Percentiles rank a stretch among this genome's conserved stretches.
Conservation (phyloP, 2,888 invertebrate species). For the Drosophila diplacantha region DNA sequence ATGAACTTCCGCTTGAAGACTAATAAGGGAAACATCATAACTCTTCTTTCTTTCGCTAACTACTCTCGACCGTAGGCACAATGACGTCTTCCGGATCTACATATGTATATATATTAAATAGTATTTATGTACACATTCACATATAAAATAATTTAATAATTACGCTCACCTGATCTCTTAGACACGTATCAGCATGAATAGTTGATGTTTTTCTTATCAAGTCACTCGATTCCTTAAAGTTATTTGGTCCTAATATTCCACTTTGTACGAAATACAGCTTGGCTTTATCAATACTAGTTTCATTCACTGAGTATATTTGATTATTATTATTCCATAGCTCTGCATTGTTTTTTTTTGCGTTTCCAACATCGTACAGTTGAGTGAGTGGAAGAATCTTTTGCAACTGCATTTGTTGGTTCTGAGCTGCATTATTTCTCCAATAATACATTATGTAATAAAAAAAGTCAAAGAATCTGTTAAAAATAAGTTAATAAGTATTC, state of each 20-base stretch:
- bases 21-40: constrained; percentile 12
- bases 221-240: constrained; percentile 23
- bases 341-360: neutral
- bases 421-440: neutral
- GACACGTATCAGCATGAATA: constrained; percentile 36
- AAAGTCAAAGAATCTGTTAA: neutral
- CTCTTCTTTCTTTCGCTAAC: constrained; percentile 11
- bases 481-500: neutral
- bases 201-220: constrained; percentile 43
- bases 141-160: neutral
- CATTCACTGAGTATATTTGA: neutral
- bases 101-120: neutral
- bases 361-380: neutral
- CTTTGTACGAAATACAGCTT: constrained; percentile 42
- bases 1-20: constrained; percentile 33
- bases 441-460: neutral
- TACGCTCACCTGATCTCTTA: constrained; percentile 35
- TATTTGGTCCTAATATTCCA: constrained; percentile 41
- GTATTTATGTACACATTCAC: neutral
- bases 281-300: constrained; percentile 37
- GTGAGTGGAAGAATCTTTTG: neutral
- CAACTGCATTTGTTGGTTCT: neutral
- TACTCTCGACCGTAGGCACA: constrained; percentile 29
- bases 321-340: neutral
- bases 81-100: constrained; percentile 45